phyloP scores from a whole-genome alignment of 2,797 vertebrate genomes.

The Acridotheres tristis region DNA sequence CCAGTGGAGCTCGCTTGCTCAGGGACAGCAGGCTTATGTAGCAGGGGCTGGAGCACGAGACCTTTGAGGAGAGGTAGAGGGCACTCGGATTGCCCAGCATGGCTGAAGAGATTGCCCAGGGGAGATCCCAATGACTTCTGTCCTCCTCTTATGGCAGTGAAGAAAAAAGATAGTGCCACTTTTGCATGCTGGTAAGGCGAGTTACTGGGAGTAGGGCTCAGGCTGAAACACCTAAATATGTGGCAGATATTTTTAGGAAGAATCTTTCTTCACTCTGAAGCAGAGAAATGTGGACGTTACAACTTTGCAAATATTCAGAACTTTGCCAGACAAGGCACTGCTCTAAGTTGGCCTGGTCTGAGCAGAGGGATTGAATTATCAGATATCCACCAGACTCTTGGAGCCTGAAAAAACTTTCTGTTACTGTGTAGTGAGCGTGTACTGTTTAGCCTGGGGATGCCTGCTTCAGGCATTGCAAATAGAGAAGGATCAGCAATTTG shows the following conservation, averaged over 20 bases:
- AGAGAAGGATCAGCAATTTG: neutral
- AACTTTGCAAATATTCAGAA: neutral
- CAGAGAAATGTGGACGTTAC: neutral
- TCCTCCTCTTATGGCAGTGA: neutral
- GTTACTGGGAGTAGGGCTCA: neutral
- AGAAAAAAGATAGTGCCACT: neutral
- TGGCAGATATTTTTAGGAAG: neutral
- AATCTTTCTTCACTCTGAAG: neutral
- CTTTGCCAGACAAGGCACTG: neutral
- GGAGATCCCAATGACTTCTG: neutral
- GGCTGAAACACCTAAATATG: neutral
- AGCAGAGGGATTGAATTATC: too few species aligned
- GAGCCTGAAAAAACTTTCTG: neutral
- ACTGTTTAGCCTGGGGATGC: neutral
- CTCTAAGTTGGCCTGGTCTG: neutral
- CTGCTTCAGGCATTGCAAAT: neutral
- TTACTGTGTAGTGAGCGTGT: neutral
- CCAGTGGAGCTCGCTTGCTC: fast-evolving
- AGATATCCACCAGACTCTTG: neutral
- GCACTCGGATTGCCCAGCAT: neutral
- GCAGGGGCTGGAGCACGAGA: neutral
- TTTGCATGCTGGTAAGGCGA: neutral
- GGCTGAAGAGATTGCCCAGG: neutral
- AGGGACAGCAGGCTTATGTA: too few species aligned
- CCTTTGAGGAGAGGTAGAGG: neutral